phyloP scores from a whole-genome alignment of 2,888 invertebrate species.

The Euclidia mi region DNA sequence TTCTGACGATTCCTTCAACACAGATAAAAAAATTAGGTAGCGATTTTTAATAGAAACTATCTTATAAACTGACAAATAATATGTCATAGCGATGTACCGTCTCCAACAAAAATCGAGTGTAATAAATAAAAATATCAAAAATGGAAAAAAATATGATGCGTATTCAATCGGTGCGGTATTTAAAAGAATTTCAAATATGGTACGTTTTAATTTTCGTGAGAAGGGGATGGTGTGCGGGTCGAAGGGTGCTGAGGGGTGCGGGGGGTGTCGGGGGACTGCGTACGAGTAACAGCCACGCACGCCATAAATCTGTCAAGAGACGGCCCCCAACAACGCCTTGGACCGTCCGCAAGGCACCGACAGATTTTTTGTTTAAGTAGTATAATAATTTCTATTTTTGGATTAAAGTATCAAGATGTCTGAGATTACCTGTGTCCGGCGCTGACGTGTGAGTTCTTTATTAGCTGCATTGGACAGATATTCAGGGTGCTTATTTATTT shows the following conservation, averaged over 20 bases:
- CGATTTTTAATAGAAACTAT: background rate
- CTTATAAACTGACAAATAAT: too few relatives aligned
- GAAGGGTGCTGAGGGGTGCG: slow-evolving; percentile 40
- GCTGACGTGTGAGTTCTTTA: slow-evolving; percentile 31
- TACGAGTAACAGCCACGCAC: slow-evolving; percentile 79
- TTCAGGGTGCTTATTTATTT: too few relatives aligned
- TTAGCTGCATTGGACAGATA: slow-evolving; percentile 3
- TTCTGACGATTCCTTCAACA: too few relatives aligned
- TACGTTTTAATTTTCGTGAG: slow-evolving; percentile 79
- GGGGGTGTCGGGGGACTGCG: slow-evolving; percentile 58
- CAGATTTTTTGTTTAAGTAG: slow-evolving; percentile 56
- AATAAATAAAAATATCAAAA: slow-evolving; percentile 46
- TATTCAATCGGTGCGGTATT: slow-evolving; percentile 68
- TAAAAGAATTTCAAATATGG: slow-evolving; percentile 74
- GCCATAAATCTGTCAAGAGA: slow-evolving; percentile 85
- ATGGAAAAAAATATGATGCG: slow-evolving; percentile 57
- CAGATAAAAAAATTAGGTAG: background rate
- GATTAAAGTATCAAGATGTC: slow-evolving; percentile 51
- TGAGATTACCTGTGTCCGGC: slow-evolving; percentile 28
- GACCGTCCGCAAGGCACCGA: slow-evolving; percentile 71
- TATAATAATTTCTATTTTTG: slow-evolving; percentile 53
- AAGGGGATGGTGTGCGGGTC: slow-evolving; percentile 60
- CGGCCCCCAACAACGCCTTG: slow-evolving; percentile 78
- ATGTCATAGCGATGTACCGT: slow-evolving; percentile 18
- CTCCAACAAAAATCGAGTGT: slow-evolving; percentile 54